These are phyloP conservation scores for Ciconia nigra DNA, from an alignment of 2,797 vertebrate species.

Conservation along the genomic window DNA sequence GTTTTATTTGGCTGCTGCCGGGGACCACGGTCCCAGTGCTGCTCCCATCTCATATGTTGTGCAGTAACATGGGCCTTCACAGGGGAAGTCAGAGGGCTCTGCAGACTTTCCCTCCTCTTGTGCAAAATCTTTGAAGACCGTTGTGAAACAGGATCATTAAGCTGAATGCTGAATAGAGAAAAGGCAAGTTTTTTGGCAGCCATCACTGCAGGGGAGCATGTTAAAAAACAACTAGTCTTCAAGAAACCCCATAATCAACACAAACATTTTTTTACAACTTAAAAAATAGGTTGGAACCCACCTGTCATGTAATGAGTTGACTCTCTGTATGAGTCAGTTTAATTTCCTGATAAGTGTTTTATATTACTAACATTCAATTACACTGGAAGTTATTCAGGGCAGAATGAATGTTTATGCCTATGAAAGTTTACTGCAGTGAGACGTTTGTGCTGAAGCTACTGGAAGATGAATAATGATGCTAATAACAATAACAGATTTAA, in stretches of 20 bases:
- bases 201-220: not conserved
- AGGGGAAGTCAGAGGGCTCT: not conserved
- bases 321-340: conserved; percentile 16
- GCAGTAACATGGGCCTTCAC: accelerated
- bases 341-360: conserved; percentile 34
- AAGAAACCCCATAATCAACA: not conserved
- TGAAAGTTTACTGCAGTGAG: not conserved
- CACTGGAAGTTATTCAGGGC: conserved; percentile 13
- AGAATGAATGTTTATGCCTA: conserved; percentile 40
- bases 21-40: not conserved
- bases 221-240: not conserved
- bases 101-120: not conserved
- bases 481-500: conserved; percentile 53
- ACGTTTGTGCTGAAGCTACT: not conserved
- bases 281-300: not conserved
- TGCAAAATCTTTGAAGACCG: not conserved
- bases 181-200: not conserved
- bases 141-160: not conserved
- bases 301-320: not conserved
- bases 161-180: not conserved
- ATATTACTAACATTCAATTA: conserved; percentile 25
- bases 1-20: not conserved
- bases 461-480: conserved; percentile 38
- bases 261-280: not conserved
- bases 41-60: not conserved